A percentile compares a stretch with the other conserved stretches of the same genome.
phyloP scores from a whole-genome alignment of 2,888 invertebrate genomes.

The Caenorhabditis uteleia region DNA sequence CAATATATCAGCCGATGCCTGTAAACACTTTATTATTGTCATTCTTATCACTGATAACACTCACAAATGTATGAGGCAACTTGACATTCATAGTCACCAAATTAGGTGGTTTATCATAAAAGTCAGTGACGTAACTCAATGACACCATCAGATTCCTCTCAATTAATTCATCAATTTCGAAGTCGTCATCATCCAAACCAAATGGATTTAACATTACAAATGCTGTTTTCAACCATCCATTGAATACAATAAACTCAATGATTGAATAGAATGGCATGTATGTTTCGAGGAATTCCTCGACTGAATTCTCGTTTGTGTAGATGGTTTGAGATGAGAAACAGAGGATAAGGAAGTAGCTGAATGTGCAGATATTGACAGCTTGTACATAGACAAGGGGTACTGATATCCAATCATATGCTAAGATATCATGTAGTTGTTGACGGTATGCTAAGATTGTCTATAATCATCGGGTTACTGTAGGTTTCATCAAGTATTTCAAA shows the following conservation, averaged over 20 bases:
- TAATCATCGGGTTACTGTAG: background rate
- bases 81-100: constrained; percentile 42
- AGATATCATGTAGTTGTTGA: constrained; percentile 51
- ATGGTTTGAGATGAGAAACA: constrained; percentile 47
- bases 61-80: constrained; percentile 47
- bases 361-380: constrained; percentile 41
- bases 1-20: constrained; percentile 31
- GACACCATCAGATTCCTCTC: constrained; percentile 53
- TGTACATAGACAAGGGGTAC: constrained; percentile 56
- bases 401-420: constrained; percentile 53
- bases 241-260: constrained; percentile 49
- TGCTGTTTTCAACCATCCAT: constrained; percentile 54
- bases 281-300: constrained; percentile 16
- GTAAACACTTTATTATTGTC: constrained; percentile 3
- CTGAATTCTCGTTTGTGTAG: constrained; percentile 8
- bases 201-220: constrained; percentile 60
- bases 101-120: constrained; percentile 50
- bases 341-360: constrained; percentile 44
- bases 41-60: background rate
- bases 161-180: constrained; percentile 54
- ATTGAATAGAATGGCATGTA: constrained; percentile 46
- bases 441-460: constrained; percentile 45
- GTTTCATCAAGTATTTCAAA: constrained; percentile 5
- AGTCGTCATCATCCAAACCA: constrained; percentile 60
- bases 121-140: constrained; percentile 46